phyloP scores from a whole-genome alignment of 2,888 invertebrate species.

The Myopa tessellatipennis region DNA sequence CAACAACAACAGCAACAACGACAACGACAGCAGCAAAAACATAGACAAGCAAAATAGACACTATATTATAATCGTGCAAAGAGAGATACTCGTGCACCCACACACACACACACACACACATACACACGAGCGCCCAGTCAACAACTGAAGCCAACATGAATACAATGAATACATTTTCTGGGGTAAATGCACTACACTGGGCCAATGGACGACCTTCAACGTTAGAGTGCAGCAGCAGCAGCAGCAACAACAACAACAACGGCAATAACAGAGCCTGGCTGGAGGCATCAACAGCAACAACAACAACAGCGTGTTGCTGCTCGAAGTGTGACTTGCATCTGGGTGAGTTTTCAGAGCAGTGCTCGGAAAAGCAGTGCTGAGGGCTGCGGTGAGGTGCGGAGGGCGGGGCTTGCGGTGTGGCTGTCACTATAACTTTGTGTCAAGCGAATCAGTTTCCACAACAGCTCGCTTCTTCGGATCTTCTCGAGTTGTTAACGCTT shows the following conservation, averaged over 20 bases:
- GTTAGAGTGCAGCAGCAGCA: constrained; percentile 40
- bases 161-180: constrained; percentile 47
- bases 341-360: background rate
- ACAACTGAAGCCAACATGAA: constrained; percentile 3
- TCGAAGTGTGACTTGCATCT: background rate
- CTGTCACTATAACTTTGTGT: background rate
- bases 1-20: background rate
- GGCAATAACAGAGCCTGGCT: constrained; percentile 19
- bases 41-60: constrained; percentile 20
- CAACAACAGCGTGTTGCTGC: background rate
- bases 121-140: background rate
- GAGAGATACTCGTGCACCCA: background rate
- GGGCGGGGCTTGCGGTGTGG: background rate
- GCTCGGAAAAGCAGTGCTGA: constrained; percentile 1
- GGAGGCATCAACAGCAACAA: constrained; percentile 2
- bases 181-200: constrained; percentile 60
- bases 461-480: background rate
- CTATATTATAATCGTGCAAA: background rate
- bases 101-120: background rate
- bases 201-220: constrained; percentile 64
- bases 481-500: background rate
- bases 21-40: background rate
- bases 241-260: constrained; percentile 24
- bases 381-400: background rate
- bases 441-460: background rate